Conservation (phyloP, 1,140 invertebrate genomes). For the Diabrotica virgifera region DNA sequence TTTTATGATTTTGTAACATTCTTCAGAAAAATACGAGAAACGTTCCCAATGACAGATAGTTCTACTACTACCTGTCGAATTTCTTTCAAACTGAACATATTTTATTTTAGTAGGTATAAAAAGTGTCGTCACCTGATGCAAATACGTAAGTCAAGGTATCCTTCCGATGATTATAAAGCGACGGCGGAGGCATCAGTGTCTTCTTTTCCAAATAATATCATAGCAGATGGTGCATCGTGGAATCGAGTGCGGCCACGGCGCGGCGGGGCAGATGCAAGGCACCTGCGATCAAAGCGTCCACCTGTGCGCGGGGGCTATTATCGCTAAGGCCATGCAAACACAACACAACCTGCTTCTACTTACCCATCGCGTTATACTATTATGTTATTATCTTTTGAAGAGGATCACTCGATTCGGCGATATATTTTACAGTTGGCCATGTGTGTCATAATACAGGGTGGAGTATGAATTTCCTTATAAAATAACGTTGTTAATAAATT, state of each 20-base stretch:
- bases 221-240: constrained; percentile 8
- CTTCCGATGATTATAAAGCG: no score
- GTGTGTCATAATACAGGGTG: constrained; percentile 9
- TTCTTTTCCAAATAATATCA: neutral
- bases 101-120: no score
- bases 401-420: constrained; percentile 9
- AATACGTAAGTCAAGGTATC: no score
- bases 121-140: no score
- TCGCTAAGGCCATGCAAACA: constrained; percentile 13
- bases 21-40: no score
- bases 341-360: constrained; percentile 16
- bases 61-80: no score
- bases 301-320: constrained; percentile 12
- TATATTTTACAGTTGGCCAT: constrained; percentile 8
- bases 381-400: constrained; percentile 13
- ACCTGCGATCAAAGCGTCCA: constrained; percentile 12
- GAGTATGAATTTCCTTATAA: no score
- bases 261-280: constrained; percentile 9
- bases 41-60: no score
- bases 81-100: no score
- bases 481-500: no score
- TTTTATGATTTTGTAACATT: no score
- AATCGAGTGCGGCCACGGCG: neutral
- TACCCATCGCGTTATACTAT: constrained; percentile 14
- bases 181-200: no score